Percentiles rank a stretch among this genome's conserved stretches.
Conservation (phyloP, 1,140 invertebrate species). For the Oncopodura yosiiana region DNA sequence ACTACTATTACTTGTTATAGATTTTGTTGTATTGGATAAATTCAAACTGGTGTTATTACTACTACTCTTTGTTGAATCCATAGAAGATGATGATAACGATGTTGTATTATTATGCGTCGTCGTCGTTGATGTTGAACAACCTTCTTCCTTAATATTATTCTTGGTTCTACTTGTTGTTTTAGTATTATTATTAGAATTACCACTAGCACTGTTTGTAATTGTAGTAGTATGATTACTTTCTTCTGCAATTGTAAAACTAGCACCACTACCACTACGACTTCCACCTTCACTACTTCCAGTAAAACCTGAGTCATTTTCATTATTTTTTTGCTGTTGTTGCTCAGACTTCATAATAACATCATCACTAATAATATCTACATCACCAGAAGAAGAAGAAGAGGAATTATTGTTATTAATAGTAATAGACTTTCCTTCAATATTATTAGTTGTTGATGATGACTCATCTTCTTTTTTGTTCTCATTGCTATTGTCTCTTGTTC, state of each 20-base stretch:
- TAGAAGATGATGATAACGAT: neutral
- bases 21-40: too few relatives aligned
- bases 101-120: neutral
- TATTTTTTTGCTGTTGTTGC: neutral
- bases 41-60: too few relatives aligned
- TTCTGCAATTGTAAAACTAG: neutral
- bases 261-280: slow-evolving; percentile 12
- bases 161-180: neutral
- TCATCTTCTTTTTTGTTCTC: slow-evolving; percentile 19
- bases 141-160: too few relatives aligned
- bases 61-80: too few relatives aligned
- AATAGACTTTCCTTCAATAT: neutral
- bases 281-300: slow-evolving; percentile 31
- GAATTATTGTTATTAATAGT: too few relatives aligned
- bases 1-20: neutral
- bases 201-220: neutral
- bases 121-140: neutral
- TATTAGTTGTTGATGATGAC: slow-evolving; percentile 30
- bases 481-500: slow-evolving; percentile 11
- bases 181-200: too few relatives aligned
- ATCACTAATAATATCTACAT: neutral
- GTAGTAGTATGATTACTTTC: neutral
- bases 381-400: too few relatives aligned
- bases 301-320: slow-evolving; percentile 31
- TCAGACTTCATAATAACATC: neutral